Base-by-base conservation (phyloP, 2,113 vertebrate species). In the Ameiurus melas region DNA sequence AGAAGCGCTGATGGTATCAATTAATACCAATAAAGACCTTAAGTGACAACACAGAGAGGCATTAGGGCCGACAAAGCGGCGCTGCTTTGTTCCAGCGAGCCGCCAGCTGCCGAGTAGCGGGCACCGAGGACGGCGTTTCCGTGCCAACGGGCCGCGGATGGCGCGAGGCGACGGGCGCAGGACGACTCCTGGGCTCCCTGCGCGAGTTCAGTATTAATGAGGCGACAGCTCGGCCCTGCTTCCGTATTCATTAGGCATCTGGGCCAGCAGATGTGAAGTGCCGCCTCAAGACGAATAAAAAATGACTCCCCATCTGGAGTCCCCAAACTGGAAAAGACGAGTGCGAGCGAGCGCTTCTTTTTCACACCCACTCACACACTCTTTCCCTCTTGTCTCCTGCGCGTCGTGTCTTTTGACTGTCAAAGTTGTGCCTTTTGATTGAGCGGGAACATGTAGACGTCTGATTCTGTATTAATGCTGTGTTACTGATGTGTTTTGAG, bases 181-280 rank as follows among this genome's bases (percentile, higher is more conserved):
- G 91, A 93, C 92, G 88, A 75, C 90, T 71, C 88, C 86, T 66
- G 89, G 87, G 73, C 89, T 94, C 94, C 94, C 94, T 83, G 86
- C 85, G 90, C 94, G 90, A 89, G 92, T 94, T 94, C 93, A 95
- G 94, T 95, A 95, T 96, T 96, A 96, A 95, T 95, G 94, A 95
- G 94, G 93, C 94, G 93, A 94, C 95, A 94, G 94, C 95, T 90
- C 93, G 93, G 93, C 91, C 88, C 93, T 92, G 94, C 92, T 94
- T 93, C 93, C 89, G 94, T 94, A 96, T 95, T 96, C 95, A 95
- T 95, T 94, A 95, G 94, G 91, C 96, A 97, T 95, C 95, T 96
- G 96, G 94, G 91, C 92, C 84, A 92, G 90, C 96, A 97, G 95
- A 96, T 97, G 96, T 95, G 96, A 93, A 93, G 94, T 93, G 94